phyloP scores from a whole-genome alignment of 1,140 invertebrate species.

The Pararge aegeria region DNA sequence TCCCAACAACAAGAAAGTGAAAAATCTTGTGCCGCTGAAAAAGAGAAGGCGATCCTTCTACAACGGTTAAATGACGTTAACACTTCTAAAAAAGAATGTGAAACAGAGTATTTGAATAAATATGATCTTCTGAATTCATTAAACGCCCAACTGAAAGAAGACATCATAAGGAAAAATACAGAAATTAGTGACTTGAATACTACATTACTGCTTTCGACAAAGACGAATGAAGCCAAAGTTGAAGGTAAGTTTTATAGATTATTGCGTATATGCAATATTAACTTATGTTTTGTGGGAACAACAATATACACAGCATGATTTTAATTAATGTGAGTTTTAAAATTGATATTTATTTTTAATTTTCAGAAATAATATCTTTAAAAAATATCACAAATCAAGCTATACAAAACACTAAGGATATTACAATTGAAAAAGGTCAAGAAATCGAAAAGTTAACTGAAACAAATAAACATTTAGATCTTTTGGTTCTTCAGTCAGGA shows the following conservation, averaged over 20 bases:
- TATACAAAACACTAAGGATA: constrained; percentile 17
- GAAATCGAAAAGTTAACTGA: constrained; percentile 25
- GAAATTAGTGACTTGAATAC: constrained; percentile 19
- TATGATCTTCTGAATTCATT: constrained; percentile 28
- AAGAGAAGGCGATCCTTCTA: constrained; percentile 33
- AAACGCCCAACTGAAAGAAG: constrained; percentile 27
- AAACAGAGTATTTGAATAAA: constrained; percentile 43
- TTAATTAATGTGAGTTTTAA: neutral
- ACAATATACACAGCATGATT: too few relatives aligned
- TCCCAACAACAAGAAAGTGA: constrained; percentile 22
- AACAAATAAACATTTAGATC: constrained; percentile 30
- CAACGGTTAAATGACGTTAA: constrained; percentile 31
- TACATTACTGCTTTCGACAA: constrained; percentile 14
- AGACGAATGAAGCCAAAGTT: constrained; percentile 28
- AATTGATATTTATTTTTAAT: neutral
- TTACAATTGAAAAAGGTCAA: constrained; percentile 29
- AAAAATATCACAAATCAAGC: constrained; percentile 21
- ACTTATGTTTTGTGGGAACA: too few relatives aligned
- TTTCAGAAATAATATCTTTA: constrained; percentile 36
- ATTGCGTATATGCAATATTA: neutral
- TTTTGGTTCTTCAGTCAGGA: constrained; percentile 24
- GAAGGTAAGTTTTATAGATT: constrained; percentile 28
- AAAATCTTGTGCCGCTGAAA: constrained; percentile 21
- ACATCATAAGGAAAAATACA: constrained; percentile 27
- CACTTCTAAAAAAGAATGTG: constrained; percentile 32